Evolutionary conservation across 2,113 vertebrate genomes (phyloP), one percentile per base, ranked within the genome.

Genomic region (Engraulis encrasicolus): DNA sequence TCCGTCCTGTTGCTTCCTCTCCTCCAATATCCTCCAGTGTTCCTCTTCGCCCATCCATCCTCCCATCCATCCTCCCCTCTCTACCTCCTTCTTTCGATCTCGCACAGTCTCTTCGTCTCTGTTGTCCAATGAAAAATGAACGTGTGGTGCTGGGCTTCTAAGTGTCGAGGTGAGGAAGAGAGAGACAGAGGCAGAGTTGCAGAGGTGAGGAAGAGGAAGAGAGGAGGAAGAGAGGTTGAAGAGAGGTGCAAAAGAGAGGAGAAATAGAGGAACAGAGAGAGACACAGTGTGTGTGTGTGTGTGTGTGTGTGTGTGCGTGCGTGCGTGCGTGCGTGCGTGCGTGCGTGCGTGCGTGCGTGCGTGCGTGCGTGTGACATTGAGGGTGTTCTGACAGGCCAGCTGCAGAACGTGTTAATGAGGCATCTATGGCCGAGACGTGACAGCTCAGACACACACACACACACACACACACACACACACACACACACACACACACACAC

Each of bases 361-460:
- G 40, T 45, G 40, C 9, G 40, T 45, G 66, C 31, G 4, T 12
- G 17, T n/a, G 1, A 4, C 66, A 74, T 34, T 74, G 31, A 74
- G 31, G 14, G 66, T 74, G 31, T 74, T 11, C 31, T 74, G 66
- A 17, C 66, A 74, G 31, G 66, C 66, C 31, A 36, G 66, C 66
- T 74, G 66, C 66, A 74, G 15, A 74, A 23, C 17, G 66, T 74
- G 66, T 74, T 74, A 74, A 74, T 74, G 66, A 74, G 31, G 27
- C 66, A 74, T 66, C 12, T 66, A 9, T 23, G 12, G 58, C n/a
- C 6, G 27, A 31, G 58, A 23, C 58, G 23, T 66, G 66, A 74
- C 66, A 31, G 66, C 27, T 74, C 27, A 31, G 66, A 74, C 74
- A 23, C 23, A 7, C 27, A 54, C 1, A 34, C 66, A 74, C 66